Percentiles rank a stretch among this genome's conserved stretches.
Evolutionary conservation across 2,113 vertebrate species (phyloP).

Genomic region (Machaerirhynchus nigripectus): DNA sequence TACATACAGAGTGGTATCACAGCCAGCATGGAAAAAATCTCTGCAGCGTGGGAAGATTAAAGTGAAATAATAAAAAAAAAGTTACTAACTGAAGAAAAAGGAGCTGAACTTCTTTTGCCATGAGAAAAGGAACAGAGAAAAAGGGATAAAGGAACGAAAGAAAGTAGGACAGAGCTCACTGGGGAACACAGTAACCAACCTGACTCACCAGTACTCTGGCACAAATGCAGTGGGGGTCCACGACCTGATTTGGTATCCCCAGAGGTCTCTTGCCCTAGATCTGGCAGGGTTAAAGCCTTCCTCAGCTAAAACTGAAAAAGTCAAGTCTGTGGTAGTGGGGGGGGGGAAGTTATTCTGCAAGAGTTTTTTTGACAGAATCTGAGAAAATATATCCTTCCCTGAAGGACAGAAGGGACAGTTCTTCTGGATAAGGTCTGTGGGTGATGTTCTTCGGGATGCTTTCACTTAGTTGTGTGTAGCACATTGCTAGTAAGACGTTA

Average conservation of each 20-base stretch:
- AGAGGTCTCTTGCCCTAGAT: background rate
- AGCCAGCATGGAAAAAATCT: background rate
- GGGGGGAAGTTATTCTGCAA: background rate
- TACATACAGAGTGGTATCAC: background rate
- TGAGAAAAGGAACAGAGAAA: conserved; percentile 13
- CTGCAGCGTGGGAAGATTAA: background rate
- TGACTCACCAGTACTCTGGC: background rate
- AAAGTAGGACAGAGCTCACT: conserved; percentile 22
- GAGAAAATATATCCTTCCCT: background rate
- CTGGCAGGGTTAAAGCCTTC: background rate
- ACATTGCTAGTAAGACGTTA: background rate
- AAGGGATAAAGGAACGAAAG: background rate
- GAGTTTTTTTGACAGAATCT: background rate
- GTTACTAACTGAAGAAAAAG: background rate
- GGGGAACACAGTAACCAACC: conserved; percentile 10
- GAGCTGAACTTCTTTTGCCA: background rate
- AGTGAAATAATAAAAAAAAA: background rate
- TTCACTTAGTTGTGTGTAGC: background rate
- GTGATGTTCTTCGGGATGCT: background rate
- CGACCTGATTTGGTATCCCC: background rate
- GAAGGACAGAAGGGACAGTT: background rate
- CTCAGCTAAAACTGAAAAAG: background rate
- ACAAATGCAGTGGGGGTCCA: background rate
- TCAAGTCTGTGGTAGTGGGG: rapidly evolving
- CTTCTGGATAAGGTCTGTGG: background rate